Evolutionary conservation across 2,888 invertebrate species (phyloP).

Genomic region (Anarsia innoxiella): DNA sequence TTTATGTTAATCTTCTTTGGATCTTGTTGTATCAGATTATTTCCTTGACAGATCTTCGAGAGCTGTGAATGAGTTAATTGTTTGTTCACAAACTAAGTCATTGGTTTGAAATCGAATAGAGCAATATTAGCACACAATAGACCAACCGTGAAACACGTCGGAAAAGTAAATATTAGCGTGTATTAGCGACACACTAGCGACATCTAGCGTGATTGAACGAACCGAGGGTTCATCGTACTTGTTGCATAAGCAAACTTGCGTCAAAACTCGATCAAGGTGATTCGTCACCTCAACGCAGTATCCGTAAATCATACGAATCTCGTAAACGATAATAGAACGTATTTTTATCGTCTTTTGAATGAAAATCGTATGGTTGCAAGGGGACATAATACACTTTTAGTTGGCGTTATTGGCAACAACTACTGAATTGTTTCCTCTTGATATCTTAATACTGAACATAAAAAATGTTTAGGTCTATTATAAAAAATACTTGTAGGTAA

Average conservation of each 20-base stretch:
- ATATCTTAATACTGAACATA: background rate
- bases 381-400: no score
- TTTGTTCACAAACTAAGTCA: no score
- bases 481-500: no score
- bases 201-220: conserved; percentile 22
- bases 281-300: conserved; percentile 31
- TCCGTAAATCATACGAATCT: conserved; percentile 15
- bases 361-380: background rate
- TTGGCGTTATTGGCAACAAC: background rate
- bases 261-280: conserved; percentile 67
- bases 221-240: conserved; percentile 43
- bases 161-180: conserved; percentile 51
- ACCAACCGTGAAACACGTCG: conserved; percentile 28
- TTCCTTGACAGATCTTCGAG: no score
- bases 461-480: no score
- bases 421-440: conserved; percentile 1
- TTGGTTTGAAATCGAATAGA: background rate
- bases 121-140: conserved; percentile 16
- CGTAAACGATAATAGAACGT: background rate
- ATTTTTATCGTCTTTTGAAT: background rate
- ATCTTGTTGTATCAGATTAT: no score
- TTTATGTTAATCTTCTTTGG: no score
- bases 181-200: conserved; percentile 29
- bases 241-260: conserved; percentile 57
- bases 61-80: no score